Evolutionary conservation across 2,113 vertebrate genomes (phyloP), one percentile per base, ranked within the genome.

Genomic region (Oxygymnocypris stewartii): DNA sequence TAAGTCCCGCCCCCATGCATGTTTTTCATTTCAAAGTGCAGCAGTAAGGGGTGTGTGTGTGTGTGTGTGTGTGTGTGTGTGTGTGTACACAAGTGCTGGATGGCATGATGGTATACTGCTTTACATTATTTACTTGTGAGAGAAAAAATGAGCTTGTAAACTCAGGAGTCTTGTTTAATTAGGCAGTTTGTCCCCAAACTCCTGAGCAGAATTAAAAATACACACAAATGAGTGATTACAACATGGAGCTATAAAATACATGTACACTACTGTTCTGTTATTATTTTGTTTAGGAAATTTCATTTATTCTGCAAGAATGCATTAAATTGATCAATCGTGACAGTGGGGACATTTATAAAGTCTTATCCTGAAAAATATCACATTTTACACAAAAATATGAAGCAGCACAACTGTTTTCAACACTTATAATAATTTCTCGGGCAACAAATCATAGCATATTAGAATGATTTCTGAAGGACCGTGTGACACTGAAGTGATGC

Each of bases 1-100:
- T 44, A 69, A 69, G 85, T 57, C 84, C 82, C 88, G 51, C 88
- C 88, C 88, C 79, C 74, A 82, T 82, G 84, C 84, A 81, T 75
- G 67, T 81, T 84, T 80, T 42, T 84, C 74, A 59, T 78, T 61
- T 23, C 16, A 85, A 78, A 87, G 71, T 87, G n/a, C n/a, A n/a
- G n/a, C n/a, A n/a, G n/a, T n/a, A n/a, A n/a, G n/a, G n/a, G n/a
- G 86, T 25, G 65, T 20, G 1, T 14, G 49, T 65, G 49, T 44
- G 65, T 74, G 78, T 81, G 77, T 78, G 59, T 23, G 75, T 85
- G 61, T 54, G 63, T 80, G 77, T 80, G 63, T 78, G 67, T 61
- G 16, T 80, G 16, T 80, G 77, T 79, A n/a, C n/a, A n/a, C n/a
- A n/a, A n/a, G 47, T 78, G 7, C 37, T 25, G 23, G 42, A 47